phyloP scores from a whole-genome alignment of 2,113 vertebrate genomes.

The Sander vitreus region DNA sequence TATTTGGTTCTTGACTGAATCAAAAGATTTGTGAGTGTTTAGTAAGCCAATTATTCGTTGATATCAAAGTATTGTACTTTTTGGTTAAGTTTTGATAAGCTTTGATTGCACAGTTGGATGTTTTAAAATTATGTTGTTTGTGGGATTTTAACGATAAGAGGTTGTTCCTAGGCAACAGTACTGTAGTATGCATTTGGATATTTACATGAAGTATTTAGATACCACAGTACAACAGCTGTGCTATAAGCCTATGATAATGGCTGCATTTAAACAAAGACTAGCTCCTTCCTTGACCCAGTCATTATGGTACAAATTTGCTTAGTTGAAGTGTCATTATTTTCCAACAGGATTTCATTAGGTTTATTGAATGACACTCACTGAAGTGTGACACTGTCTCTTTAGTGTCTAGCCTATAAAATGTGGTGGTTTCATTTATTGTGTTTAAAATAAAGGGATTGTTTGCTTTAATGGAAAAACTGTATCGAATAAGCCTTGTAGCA shows the following conservation, averaged over 20 bases:
- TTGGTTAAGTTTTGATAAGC: not conserved
- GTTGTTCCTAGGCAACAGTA: not conserved
- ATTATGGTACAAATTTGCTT: not conserved
- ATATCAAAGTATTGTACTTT: not conserved
- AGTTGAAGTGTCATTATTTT: slow-evolving; percentile 23
- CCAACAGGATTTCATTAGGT: slow-evolving; percentile 5
- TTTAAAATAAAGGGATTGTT: not conserved
- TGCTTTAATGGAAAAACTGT: not conserved
- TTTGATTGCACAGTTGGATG: slow-evolving; percentile 5
- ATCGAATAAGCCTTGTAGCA: not conserved
- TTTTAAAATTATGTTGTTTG: not conserved
- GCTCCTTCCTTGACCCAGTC: slow-evolving; percentile 1
- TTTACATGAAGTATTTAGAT: not conserved
- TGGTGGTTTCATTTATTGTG: not conserved
- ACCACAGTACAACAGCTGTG: slow-evolving; percentile 5
- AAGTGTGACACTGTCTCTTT: slow-evolving; percentile 2
- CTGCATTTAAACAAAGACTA: slow-evolving; percentile 1
- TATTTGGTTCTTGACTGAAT: not conserved
- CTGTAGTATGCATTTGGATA: not conserved
- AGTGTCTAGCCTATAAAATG: not conserved
- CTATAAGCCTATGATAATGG: not conserved
- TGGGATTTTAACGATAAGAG: not conserved
- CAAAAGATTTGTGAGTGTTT: not conserved
- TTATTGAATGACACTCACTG: slow-evolving; percentile 16
- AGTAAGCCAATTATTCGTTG: not conserved